phyloP scores from a whole-genome alignment of 1,140 invertebrate genomes.

The Polypedilum pembai region DNA sequence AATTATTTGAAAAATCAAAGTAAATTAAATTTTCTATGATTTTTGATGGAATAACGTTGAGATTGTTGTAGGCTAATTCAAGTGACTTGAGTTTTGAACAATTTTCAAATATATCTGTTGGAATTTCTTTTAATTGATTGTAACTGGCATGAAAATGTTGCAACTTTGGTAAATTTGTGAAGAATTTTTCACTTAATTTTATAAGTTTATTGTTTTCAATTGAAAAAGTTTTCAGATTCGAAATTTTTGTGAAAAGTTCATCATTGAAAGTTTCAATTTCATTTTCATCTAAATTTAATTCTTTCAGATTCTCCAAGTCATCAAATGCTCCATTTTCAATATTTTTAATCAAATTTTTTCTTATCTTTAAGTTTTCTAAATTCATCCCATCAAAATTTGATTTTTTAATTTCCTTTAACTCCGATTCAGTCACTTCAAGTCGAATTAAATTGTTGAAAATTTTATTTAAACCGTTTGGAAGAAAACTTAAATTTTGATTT shows the following conservation, averaged over 20 bases:
- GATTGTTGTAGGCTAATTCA: neutral
- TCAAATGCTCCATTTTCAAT: neutral
- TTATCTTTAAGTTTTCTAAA: neutral
- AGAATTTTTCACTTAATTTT: neutral
- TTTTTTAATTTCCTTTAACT: neutral
- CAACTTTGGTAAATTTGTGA: neutral
- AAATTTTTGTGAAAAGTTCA: neutral
- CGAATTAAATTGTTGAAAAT: neutral
- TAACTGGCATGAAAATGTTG: neutral
- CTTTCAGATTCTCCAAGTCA: neutral
- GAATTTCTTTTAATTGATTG: neutral
- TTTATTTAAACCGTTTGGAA: neutral
- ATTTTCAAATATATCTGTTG: neutral
- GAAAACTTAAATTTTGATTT: neutral
- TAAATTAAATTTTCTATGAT: neutral
- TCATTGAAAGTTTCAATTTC: neutral
- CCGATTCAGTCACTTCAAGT: neutral
- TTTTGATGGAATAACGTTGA: neutral
- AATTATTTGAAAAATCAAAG: neutral
- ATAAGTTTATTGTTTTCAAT: neutral
- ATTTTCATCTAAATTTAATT: neutral
- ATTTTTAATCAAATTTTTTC: neutral
- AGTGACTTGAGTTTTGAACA: neutral
- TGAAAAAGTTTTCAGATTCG: neutral
- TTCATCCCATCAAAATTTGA: neutral